Conservation (phyloP, 2,797 vertebrate genomes). For the Phrynocephalus vlangalii region DNA sequence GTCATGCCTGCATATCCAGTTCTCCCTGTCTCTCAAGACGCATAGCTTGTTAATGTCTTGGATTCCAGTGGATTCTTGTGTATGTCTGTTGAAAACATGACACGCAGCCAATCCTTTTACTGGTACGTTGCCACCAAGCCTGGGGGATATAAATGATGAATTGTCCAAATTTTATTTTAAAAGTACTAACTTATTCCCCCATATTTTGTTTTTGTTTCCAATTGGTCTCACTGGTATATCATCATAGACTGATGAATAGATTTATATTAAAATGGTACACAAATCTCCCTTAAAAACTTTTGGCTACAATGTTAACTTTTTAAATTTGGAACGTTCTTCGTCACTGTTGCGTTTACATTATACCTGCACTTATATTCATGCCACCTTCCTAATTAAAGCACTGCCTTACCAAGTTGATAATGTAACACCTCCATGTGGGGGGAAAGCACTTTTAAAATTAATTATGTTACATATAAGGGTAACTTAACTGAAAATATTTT, state of each 20-base stretch:
- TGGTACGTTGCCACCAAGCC: background rate
- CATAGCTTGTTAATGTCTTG: background rate
- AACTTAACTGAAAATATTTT: background rate
- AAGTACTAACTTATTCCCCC: background rate
- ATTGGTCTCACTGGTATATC: background rate
- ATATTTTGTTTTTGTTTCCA: background rate
- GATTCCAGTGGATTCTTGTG: background rate
- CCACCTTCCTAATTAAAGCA: slow-evolving; percentile 74
- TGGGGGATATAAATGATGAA: slow-evolving; percentile 4
- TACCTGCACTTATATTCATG: slow-evolving; percentile 20
- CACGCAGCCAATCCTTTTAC: background rate
- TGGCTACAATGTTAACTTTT: slow-evolving; percentile 43
- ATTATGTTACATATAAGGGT: slow-evolving; percentile 62
- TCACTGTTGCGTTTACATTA: slow-evolving; percentile 19
- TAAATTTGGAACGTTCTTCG: slow-evolving; percentile 49
- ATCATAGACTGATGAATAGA: background rate
- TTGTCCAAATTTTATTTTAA: background rate
- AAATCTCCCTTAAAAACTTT: slow-evolving; percentile 2
- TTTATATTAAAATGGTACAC: background rate
- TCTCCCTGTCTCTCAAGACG: too few species aligned
- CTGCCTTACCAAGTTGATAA: slow-evolving; percentile 67
- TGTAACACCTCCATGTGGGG: slow-evolving; percentile 62
- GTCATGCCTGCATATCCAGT: background rate
- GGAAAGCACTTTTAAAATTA: slow-evolving; percentile 61
- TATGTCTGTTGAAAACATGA: background rate